Conservation (phyloP, 1,140 invertebrate species). For the Drosophila sulfurigaster region DNA sequence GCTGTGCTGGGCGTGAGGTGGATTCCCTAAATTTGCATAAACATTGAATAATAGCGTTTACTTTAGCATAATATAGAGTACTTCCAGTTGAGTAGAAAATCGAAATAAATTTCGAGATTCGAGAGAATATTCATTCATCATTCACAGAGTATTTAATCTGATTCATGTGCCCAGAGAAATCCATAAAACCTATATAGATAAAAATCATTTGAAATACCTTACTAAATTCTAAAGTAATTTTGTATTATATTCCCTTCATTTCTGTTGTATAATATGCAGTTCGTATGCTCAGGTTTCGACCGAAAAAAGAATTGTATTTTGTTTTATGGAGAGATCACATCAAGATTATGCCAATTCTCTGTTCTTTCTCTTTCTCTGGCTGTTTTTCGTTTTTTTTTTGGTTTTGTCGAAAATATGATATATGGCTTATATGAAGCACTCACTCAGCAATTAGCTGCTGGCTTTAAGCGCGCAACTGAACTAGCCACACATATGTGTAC, state of each 20-base stretch:
- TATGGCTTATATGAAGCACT: conserved; percentile 34
- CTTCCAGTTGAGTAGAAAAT: background rate
- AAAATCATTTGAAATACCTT: conserved; percentile 2
- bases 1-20: conserved; percentile 52
- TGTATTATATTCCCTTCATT: conserved; percentile 4
- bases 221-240: background rate
- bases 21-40: conserved; percentile 40
- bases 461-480: conserved; percentile 11
- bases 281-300: background rate
- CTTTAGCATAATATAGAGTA: background rate
- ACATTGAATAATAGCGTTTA: conserved; percentile 3
- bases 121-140: background rate
- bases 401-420: conserved; percentile 12
- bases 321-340: conserved; percentile 2
- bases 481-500: conserved; percentile 44
- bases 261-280: conserved; percentile 1
- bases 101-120: background rate
- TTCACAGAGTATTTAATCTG: background rate
- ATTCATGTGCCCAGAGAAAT: background rate
- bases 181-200: conserved; percentile 12
- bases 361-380: background rate
- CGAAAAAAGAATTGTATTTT: background rate
- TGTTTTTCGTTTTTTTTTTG: too few relatives aligned
- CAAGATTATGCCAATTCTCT: conserved; percentile 5
- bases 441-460: conserved; percentile 52